These are phyloP conservation scores for Paradisaea rubra DNA, from an alignment of 2,113 vertebrate genomes.

Conservation along the genomic window DNA sequence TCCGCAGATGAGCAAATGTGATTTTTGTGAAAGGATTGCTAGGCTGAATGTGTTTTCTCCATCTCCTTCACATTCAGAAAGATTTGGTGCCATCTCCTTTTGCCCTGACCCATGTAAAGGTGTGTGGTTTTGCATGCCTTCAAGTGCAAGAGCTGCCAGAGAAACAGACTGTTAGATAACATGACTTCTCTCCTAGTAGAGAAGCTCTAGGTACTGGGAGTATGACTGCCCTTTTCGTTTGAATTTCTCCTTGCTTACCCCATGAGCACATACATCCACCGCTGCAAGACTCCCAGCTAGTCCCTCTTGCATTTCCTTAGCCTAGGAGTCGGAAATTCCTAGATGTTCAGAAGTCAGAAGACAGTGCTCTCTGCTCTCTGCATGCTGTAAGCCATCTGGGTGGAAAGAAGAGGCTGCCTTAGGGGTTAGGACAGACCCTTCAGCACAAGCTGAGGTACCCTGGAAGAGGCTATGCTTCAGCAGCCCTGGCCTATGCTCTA, in stretches of 20 bases:
- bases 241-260: neutral
- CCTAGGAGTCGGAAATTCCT: neutral
- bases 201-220: neutral
- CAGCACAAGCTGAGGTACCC: neutral
- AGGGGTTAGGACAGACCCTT: neutral
- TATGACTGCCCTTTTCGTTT: neutral
- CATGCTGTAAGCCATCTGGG: neutral
- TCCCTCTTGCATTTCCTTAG: neutral
- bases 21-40: neutral
- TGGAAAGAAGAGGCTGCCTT: neutral
- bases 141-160: neutral
- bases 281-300: neutral
- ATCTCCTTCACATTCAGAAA: neutral
- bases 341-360: neutral
- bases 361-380: neutral
- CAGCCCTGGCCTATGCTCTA: neutral
- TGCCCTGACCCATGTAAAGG: neutral
- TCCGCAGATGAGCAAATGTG: neutral
- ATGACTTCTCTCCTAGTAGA: neutral
- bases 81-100: neutral
- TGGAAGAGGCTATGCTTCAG: neutral
- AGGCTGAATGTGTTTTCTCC: neutral
- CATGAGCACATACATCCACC: fast-evolving
- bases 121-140: neutral
- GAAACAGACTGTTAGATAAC: neutral